A percentile compares a stretch with the other conserved stretches of the same genome.
These are phyloP conservation scores for Leuctra nigra DNA, from an alignment of 2,888 invertebrate genomes.

Conservation along the genomic window DNA sequence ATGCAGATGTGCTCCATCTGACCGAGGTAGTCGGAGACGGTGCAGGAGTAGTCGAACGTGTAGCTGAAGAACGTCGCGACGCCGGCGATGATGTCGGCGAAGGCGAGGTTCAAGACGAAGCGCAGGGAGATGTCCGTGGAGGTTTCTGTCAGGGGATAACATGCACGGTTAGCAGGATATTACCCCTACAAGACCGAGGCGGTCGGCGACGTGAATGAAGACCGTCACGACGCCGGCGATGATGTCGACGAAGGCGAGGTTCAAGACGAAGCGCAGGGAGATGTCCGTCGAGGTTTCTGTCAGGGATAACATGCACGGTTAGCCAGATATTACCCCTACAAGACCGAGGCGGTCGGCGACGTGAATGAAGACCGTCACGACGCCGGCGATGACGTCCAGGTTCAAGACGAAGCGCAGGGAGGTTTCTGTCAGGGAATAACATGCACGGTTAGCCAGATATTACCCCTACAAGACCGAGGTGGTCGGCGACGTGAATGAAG, in stretches of 20 bases:
- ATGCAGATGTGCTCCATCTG: slow-evolving; percentile 1
- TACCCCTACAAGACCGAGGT: no score
- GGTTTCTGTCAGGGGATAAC: not conserved
- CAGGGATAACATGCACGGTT: no score
- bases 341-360: no score
- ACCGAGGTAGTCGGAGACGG: not conserved
- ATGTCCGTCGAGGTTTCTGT: slow-evolving; percentile 1
- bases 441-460: no score
- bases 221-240: slow-evolving; percentile 11
- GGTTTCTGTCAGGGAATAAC: slow-evolving; percentile 6
- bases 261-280: slow-evolving; percentile 18
- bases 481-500: no score
- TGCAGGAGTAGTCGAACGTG: slow-evolving; percentile 20
- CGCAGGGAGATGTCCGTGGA: slow-evolving; percentile 11
- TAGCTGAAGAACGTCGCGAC: slow-evolving; percentile 9
- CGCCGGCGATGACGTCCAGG: slow-evolving; percentile 18
- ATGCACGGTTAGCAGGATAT: no score
- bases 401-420: slow-evolving; percentile 18
- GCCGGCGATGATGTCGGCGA: slow-evolving; percentile 19
- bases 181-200: no score
- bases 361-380: slow-evolving; percentile 6
- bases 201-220: no score
- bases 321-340: no score
- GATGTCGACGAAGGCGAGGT: slow-evolving; percentile 17
- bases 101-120: slow-evolving; percentile 19